Conservation (phyloP, 2,113 vertebrate species). For the Cacatua alba region DNA sequence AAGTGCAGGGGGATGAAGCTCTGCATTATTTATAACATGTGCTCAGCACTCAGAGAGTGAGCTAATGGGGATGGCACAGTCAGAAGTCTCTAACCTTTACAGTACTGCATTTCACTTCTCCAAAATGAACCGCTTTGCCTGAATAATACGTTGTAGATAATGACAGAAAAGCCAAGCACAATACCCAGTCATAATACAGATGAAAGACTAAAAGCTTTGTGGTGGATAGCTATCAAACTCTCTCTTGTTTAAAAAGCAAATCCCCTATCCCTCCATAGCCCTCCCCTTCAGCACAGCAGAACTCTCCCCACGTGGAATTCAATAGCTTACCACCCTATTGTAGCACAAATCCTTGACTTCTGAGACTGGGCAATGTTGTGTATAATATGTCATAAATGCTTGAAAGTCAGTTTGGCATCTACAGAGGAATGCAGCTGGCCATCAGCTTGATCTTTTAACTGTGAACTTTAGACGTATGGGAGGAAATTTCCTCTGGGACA, state of each 20-base stretch:
- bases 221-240: not conserved
- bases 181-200: not conserved
- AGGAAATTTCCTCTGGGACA: not conserved
- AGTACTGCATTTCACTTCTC: not conserved
- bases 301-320: not conserved
- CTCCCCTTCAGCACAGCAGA: not conserved
- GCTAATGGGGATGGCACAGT: not conserved
- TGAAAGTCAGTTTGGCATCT: not conserved
- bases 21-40: not conserved
- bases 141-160: not conserved
- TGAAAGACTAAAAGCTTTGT: constrained; percentile 5
- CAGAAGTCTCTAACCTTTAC: not conserved
- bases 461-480: not conserved
- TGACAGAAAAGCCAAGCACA: constrained; percentile 10
- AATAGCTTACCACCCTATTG: not conserved
- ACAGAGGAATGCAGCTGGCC: not conserved
- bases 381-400: not conserved
- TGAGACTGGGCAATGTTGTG: not conserved
- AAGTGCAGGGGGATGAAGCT: not conserved
- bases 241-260: not conserved
- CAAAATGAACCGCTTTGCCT: not conserved
- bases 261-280: not conserved
- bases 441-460: not conserved
- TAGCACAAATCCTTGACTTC: not conserved
- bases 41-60: not conserved